Evolutionary conservation across 2,113 vertebrate genomes (phyloP).

Genomic region (Apus apus): DNA sequence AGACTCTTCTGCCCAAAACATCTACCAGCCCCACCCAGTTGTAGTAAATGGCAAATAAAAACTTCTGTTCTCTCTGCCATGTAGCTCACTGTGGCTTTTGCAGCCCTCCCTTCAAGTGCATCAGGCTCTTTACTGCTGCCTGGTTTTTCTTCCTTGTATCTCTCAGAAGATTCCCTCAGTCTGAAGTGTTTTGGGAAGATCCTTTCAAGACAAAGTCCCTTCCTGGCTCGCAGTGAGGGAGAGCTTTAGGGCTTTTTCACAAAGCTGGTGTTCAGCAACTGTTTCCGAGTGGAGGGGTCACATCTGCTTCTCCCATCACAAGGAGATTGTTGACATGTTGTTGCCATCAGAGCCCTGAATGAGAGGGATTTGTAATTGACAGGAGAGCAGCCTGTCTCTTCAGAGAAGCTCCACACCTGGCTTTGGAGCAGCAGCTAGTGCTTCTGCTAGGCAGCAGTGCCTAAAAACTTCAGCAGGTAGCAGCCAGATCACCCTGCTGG

Average conservation of each 20-base stretch:
- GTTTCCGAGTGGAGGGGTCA: not conserved
- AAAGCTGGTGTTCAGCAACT: not conserved
- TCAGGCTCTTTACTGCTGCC: not conserved
- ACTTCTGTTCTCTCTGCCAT: rapidly evolving
- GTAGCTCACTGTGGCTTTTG: not conserved
- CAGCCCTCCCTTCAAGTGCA: not conserved
- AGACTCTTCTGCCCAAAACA: conserved; percentile 2
- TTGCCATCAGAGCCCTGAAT: not conserved
- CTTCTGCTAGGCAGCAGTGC: not conserved
- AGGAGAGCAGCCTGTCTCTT: not conserved
- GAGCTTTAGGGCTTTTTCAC: not conserved
- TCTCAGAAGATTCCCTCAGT: not conserved
- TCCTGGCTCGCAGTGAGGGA: not conserved
- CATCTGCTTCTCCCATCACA: not conserved
- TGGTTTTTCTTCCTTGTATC: not conserved
- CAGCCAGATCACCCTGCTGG: not conserved
- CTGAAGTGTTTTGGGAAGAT: not conserved
- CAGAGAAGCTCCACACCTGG: not conserved
- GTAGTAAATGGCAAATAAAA: not conserved
- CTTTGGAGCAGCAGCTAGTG: not conserved
- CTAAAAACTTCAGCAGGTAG: not conserved
- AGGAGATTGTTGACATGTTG: not conserved
- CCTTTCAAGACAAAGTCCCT: not conserved
- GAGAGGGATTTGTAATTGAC: not conserved
- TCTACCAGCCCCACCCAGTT: not conserved